Evolutionary conservation across 2,797 vertebrate species (phyloP), one percentile per base, ranked within the genome.

Genomic region (Phrynocephalus forsythii): DNA sequence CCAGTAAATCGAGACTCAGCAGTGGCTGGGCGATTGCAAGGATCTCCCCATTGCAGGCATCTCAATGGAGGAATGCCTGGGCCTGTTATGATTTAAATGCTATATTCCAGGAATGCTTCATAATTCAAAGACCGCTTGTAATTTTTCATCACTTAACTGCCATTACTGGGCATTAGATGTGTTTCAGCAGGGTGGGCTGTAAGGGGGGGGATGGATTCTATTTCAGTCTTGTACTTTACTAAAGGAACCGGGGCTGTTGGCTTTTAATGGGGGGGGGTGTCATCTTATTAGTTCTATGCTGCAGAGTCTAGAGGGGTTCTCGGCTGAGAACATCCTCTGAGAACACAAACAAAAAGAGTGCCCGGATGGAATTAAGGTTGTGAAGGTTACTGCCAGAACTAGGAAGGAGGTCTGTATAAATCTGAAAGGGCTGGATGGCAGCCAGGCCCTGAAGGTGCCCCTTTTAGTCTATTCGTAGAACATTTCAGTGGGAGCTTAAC

Each of bases 371-470:
- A 1, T 11, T 73, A 3, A 73, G 90, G 94, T 95, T 38, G 91
- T 94, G 96, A 96, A 97, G 96, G 95, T 97, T 93, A 93, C 89
- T 80, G 72, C 76, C 87, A 87, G 87, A 93, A 90, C 76, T 28
- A 85, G 7, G 60, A 93, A 95, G 94, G 95, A 94, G 92, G 95
- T 87, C 84, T 91, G 38, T 38, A 92, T 90, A 93, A 97, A 97
- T 97, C 94, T 96, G 94, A 95, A 95, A 96, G 95, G 52, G 1
- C 95, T 96, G 96, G 96, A 94, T 84, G 89, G 92, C 93, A 92
- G 96, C 96, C 96, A 97, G 95, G 94, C 94, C 95, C 94, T 91
- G 87, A 92, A 92, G 94, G 92, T 95, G 94, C 93, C 95, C 94
- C 95, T 92, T 95, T 97, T 95, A 96, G 95, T 94, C 93, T 96